Evolutionary conservation across 2,113 vertebrate genomes (phyloP), one percentile per base, ranked within the genome.

Genomic region (Bubo scandiacus): DNA sequence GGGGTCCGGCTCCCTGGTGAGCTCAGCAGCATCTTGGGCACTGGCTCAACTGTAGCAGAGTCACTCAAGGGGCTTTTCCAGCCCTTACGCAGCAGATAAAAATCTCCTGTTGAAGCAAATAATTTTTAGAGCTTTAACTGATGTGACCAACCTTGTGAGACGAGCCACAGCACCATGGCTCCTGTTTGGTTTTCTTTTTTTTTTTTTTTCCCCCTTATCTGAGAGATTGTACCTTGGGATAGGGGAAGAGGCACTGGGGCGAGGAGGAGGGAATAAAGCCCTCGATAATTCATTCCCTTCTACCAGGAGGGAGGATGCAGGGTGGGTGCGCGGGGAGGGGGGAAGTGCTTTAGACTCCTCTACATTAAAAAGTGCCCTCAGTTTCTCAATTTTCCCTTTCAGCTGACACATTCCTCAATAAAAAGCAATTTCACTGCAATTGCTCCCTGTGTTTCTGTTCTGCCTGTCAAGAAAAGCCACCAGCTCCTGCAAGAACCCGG

Each of bases 401-500:
- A 25, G 34, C 27, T 38, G 79, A 49, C 4, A 23, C 15, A 3
- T 17, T 68, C n/a, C 83, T 54, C 7, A 14, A 42, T 18, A 11
- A 34, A 75, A 67, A 52, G 17, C 45, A 36, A 3, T 57, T 42
- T 32, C 43, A 19, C 66, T 43, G 93, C 19, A 30, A 19, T 27
- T 16, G 32, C 11, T 71, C 57, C 73, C 62, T 1, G 7, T 18
- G 34, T 30, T 65, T 65, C 66, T 0, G 0, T 26, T 49, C 34
- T 68, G 54, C 38, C 47, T 1, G 0, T 14, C 51, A 26, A 8
- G 5, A 29, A 55, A 58, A 54, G 11, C 42, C 40, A 30, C 12
- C 54, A 17, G 75, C 51, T 74, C 63, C 70, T 17, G 30, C 65
- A 8, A 6, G 63, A 78, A 25, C 40, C 26, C 18, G 0, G 70